phyloP scores from a whole-genome alignment of 1,140 invertebrate genomes.

The Mactra quadrangularis region DNA sequence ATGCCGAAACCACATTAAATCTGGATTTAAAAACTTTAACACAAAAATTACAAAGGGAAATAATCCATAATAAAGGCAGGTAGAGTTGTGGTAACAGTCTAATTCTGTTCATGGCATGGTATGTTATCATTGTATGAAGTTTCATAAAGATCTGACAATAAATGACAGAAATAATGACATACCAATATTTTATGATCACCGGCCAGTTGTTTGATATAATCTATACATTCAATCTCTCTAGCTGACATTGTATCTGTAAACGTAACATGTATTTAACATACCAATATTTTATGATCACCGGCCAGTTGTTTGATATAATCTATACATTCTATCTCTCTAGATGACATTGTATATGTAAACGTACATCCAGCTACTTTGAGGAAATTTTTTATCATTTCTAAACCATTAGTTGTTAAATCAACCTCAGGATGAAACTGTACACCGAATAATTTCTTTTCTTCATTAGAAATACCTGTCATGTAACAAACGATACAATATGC shows the following conservation, averaged over 20 bases:
- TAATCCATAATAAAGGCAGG: too few relatives aligned
- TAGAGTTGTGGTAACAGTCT: too few relatives aligned
- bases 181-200: conserved; percentile 97
- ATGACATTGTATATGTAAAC: conserved; percentile 94
- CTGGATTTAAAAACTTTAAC: too few relatives aligned
- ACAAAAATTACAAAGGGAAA: too few relatives aligned
- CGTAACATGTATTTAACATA: conserved; percentile 87
- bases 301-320: conserved; percentile 96
- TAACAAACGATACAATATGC: neutral
- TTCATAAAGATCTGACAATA: too few relatives aligned
- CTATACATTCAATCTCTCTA: conserved; percentile 95
- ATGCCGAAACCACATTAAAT: too few relatives aligned
- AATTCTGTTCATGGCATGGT: too few relatives aligned
- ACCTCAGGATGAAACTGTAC: conserved; percentile 97
- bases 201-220: conserved; percentile 95
- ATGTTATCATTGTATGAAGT: too few relatives aligned
- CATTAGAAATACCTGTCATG: conserved; percentile 92
- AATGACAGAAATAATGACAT: too few relatives aligned
- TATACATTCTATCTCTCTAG: conserved; percentile 95
- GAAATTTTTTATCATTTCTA: conserved; percentile 97
- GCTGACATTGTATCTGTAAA: conserved; percentile 95
- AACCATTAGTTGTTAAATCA: conserved; percentile 96
- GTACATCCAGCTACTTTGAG: conserved; percentile 94
- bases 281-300: conserved; percentile 96
- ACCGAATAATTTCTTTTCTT: conserved; percentile 95